Evolutionary conservation across 2,888 invertebrate genomes (phyloP).

Genomic region (Scaptomyza tumidula): DNA sequence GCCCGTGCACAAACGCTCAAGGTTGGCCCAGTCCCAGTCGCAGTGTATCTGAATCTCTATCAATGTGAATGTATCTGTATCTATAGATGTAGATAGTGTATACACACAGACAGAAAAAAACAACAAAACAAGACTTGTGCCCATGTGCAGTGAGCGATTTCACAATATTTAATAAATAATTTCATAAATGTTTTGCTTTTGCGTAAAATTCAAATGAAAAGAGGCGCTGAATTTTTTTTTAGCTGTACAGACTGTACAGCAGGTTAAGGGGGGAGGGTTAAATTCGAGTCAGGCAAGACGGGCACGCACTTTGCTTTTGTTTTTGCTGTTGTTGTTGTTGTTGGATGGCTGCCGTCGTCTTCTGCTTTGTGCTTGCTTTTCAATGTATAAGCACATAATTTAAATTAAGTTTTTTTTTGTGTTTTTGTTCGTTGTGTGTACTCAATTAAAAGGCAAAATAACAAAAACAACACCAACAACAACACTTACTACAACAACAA

Average conservation of each 20-base stretch:
- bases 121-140: conserved; percentile 33
- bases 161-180: conserved; percentile 82
- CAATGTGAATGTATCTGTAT: conserved; percentile 19
- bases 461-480: conserved; percentile 34
- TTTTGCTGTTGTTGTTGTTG: conserved; percentile 15
- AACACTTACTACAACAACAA: conserved; percentile 39
- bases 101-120: conserved; percentile 10
- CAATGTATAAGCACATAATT: conserved; percentile 73
- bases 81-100: conserved; percentile 17
- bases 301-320: conserved; percentile 50
- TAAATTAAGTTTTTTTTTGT: conserved; percentile 66
- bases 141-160: conserved; percentile 73
- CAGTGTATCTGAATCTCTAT: conserved; percentile 21
- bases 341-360: conserved; percentile 17
- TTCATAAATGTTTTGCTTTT: conserved; percentile 80
- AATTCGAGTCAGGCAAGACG: conserved; percentile 12
- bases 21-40: conserved; percentile 59
- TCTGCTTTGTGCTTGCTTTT: conserved; percentile 50
- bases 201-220: conserved; percentile 74
- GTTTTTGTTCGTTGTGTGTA: conserved; percentile 58
- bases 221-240: conserved; percentile 53
- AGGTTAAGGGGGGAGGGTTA: not conserved
- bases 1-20: conserved; percentile 51
- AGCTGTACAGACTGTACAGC: conserved; percentile 29
- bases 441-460: conserved; percentile 75